phyloP scores from a whole-genome alignment of 2,797 vertebrate species.

The Cynodonichthys magdalenae region DNA sequence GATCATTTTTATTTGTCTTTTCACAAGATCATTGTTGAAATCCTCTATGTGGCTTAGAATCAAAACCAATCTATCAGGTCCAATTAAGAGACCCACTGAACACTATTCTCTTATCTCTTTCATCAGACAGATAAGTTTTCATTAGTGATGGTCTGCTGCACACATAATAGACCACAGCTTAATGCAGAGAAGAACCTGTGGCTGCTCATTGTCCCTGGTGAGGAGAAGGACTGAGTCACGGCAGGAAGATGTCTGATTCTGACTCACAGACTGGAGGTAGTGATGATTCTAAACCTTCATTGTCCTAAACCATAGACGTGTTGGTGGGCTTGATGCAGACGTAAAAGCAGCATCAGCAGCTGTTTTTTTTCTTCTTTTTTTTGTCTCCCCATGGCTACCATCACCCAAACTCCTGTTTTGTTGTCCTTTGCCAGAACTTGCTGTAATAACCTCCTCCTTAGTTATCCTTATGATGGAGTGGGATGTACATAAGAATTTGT shows the following conservation, averaged over 20 bases:
- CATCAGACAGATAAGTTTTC: not conserved
- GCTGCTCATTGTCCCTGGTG: not conserved
- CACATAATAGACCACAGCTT: not conserved
- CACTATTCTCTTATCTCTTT: not conserved
- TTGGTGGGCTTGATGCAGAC: conserved; percentile 24
- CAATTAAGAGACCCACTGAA: not conserved
- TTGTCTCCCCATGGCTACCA: conserved; percentile 36
- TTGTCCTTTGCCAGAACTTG: conserved; percentile 42
- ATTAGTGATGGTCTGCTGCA: not conserved
- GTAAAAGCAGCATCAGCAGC: conserved; percentile 9
- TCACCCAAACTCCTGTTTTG: not conserved
- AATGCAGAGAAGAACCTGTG: not conserved
- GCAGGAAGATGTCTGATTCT: not conserved
- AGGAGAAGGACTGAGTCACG: not conserved
- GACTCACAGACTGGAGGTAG: not conserved
- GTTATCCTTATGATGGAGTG: conserved; percentile 10
- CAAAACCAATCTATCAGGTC: not conserved
- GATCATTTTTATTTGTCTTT: no score
- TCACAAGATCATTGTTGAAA: no score
- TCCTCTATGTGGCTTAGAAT: no score
- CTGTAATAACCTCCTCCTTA: conserved; percentile 28
- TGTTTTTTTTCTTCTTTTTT: not conserved
- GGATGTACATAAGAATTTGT: conserved; percentile 17
- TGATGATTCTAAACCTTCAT: not conserved
- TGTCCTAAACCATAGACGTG: not conserved